A percentile compares a stretch with the other conserved stretches of the same genome.
Evolutionary conservation across 2,797 vertebrate species (phyloP).

Genomic region (Apogon hyalosoma): DNA sequence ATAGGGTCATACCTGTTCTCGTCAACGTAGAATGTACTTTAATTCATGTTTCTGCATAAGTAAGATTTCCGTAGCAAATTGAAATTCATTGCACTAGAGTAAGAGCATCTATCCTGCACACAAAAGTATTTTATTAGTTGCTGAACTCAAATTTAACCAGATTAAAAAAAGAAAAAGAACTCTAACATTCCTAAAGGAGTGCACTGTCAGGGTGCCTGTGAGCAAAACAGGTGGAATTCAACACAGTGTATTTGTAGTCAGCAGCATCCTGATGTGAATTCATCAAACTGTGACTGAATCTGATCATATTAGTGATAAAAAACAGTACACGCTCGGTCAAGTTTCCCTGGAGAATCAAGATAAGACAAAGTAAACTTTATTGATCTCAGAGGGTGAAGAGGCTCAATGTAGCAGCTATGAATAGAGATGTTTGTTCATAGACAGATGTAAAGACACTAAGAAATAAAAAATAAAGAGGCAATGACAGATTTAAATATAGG

Average conservation of each 20-base stretch:
- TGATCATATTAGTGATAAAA: constrained; percentile 37
- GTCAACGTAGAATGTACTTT: too few relatives aligned
- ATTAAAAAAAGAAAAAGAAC: not conserved
- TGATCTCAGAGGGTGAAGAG: constrained; percentile 36
- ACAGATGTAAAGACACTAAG: constrained; percentile 29
- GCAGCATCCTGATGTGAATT: constrained; percentile 19
- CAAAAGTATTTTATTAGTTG: too few relatives aligned
- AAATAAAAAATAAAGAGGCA: constrained; percentile 26
- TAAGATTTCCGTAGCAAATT: too few relatives aligned
- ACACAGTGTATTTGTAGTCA: constrained; percentile 17
- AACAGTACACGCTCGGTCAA: constrained; percentile 9
- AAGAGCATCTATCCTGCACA: too few relatives aligned
- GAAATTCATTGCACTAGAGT: too few relatives aligned
- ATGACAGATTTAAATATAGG: constrained; percentile 8
- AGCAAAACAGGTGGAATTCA: constrained; percentile 13
- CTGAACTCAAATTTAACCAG: not conserved
- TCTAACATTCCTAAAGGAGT: not conserved
- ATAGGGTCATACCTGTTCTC: too few relatives aligned
- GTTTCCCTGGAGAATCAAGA: constrained; percentile 38
- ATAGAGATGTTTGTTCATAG: constrained; percentile 12
- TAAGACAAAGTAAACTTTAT: constrained; percentile 44
- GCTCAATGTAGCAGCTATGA: not conserved
- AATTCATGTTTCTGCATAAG: too few relatives aligned
- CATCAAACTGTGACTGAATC: constrained; percentile 29
- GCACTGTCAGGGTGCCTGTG: not conserved